These are phyloP conservation scores for Eucera pruinosa DNA, from an alignment of 2,888 invertebrate species.

Conservation along the genomic window DNA sequence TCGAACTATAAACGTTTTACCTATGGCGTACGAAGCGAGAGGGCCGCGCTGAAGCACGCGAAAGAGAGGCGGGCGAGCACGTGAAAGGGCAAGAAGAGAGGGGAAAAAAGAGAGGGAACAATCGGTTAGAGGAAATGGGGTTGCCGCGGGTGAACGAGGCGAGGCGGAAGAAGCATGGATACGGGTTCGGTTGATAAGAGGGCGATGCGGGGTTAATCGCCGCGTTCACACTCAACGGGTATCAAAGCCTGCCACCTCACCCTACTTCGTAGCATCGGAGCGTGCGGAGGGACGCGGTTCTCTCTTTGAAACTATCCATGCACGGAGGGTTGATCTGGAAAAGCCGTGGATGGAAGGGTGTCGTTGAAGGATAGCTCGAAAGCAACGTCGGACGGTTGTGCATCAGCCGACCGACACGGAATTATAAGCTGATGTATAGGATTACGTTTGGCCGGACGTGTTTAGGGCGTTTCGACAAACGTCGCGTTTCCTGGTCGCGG, in stretches of 20 bases:
- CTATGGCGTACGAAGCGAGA: too few relatives aligned
- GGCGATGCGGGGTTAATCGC: conserved; percentile 79
- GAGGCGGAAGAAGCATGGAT: conserved; percentile 65
- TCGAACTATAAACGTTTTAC: too few relatives aligned
- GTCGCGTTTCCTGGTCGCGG: background rate
- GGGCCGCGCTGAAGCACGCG: too few relatives aligned
- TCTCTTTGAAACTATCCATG: conserved; percentile 56
- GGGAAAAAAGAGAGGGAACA: conserved; percentile 17
- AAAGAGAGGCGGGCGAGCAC: too few relatives aligned
- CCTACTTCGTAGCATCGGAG: conserved; percentile 41
- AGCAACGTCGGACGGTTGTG: conserved; percentile 46
- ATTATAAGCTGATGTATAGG: conserved; percentile 54
- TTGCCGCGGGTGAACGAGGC: conserved; percentile 45
- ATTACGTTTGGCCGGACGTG: conserved; percentile 42
- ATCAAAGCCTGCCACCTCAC: too few relatives aligned
- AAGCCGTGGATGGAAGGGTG: conserved; percentile 40
- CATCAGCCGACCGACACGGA: conserved; percentile 47
- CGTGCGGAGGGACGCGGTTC: conserved; percentile 30
- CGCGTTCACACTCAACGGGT: conserved; percentile 76
- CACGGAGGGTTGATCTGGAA: conserved; percentile 51
- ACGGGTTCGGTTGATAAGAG: conserved; percentile 70
- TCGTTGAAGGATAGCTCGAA: conserved; percentile 58
- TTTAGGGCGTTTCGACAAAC: conserved; percentile 52
- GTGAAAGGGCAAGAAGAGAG: too few relatives aligned
- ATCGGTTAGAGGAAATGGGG: conserved; percentile 54